Evolutionary conservation across 2,888 invertebrate species (phyloP).

Genomic region (Heliconius aoede): DNA sequence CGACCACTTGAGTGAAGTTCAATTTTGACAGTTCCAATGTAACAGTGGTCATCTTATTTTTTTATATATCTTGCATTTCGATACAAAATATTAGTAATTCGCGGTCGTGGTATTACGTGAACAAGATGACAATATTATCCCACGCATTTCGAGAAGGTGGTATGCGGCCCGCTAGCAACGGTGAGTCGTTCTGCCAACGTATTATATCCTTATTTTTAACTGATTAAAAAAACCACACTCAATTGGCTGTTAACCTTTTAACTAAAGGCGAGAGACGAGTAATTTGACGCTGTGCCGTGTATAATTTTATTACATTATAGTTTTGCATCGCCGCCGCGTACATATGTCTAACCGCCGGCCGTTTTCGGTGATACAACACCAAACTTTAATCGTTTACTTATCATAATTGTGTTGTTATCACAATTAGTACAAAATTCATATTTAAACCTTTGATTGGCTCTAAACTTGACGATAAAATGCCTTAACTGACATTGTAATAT

Average conservation of each 20-base stretch:
- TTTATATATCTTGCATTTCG: slow-evolving; percentile 82
- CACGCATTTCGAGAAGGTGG: slow-evolving; percentile 81
- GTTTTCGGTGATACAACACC: slow-evolving; percentile 49
- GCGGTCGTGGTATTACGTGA: slow-evolving; percentile 83
- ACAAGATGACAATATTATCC: slow-evolving; percentile 82
- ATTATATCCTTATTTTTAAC: slow-evolving; percentile 80
- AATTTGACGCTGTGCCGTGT: slow-evolving; percentile 82
- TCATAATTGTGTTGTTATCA: slow-evolving; percentile 80
- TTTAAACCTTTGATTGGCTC: slow-evolving; percentile 79
- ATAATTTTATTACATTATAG: slow-evolving; percentile 79
- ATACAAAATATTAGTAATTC: slow-evolving; percentile 83
- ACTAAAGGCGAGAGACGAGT: slow-evolving; percentile 83
- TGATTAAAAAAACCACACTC: slow-evolving; percentile 83
- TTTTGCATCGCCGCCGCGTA: slow-evolving; percentile 73
- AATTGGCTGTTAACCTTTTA: slow-evolving; percentile 85
- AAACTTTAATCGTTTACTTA: slow-evolving; percentile 69
- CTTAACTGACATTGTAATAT: slow-evolving; percentile 53
- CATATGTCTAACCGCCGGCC: slow-evolving; percentile 59
- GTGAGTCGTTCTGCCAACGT: slow-evolving; percentile 66
- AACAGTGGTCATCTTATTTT: slow-evolving; percentile 80
- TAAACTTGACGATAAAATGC: slow-evolving; percentile 73
- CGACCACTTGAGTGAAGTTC: slow-evolving; percentile 77
- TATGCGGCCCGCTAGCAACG: slow-evolving; percentile 80
- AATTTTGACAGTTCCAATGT: slow-evolving; percentile 82
- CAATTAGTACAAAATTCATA: slow-evolving; percentile 70